Conservation (phyloP, 2,888 invertebrate species). For the Phlogophora meticulosa region DNA sequence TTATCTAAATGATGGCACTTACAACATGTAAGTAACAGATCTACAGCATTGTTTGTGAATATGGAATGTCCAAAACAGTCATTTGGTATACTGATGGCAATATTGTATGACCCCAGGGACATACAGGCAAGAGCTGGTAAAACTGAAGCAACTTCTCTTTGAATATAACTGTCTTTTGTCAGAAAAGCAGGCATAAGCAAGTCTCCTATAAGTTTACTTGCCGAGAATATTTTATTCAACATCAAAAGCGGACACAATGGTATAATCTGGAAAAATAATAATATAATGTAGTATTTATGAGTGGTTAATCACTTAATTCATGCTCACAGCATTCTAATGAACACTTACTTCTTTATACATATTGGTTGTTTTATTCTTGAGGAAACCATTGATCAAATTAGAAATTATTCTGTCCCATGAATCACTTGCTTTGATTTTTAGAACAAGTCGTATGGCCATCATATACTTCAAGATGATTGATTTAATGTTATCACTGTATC, state of each 20-base stretch:
- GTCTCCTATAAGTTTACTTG: constrained; percentile 85
- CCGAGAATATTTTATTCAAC: constrained; percentile 77
- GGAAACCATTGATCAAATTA: constrained; percentile 68
- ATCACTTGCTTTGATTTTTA: constrained; percentile 71
- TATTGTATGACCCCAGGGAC: constrained; percentile 75
- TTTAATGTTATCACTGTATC: constrained; percentile 69
- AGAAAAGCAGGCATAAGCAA: constrained; percentile 84
- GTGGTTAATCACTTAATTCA: neutral
- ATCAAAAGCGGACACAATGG: constrained; percentile 79
- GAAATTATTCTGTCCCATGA: constrained; percentile 72
- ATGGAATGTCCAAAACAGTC: constrained; percentile 73
- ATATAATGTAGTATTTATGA: neutral
- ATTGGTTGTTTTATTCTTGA: constrained; percentile 70
- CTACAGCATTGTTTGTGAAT: constrained; percentile 71
- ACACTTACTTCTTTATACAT: constrained; percentile 65
- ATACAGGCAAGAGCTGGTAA: constrained; percentile 82
- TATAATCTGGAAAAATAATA: constrained; percentile 79
- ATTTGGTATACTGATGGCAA: constrained; percentile 66
- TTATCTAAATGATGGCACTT: constrained; percentile 76
- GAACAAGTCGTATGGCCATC: constrained; percentile 69
- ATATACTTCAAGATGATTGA: constrained; percentile 75
- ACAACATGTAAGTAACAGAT: constrained; percentile 77
- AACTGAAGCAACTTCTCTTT: constrained; percentile 72
- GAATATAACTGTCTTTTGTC: constrained; percentile 77
- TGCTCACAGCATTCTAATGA: neutral